Base-by-base conservation (phyloP, 92 coral and sea anemone species). In the Palythoa grandiflora region DNA sequence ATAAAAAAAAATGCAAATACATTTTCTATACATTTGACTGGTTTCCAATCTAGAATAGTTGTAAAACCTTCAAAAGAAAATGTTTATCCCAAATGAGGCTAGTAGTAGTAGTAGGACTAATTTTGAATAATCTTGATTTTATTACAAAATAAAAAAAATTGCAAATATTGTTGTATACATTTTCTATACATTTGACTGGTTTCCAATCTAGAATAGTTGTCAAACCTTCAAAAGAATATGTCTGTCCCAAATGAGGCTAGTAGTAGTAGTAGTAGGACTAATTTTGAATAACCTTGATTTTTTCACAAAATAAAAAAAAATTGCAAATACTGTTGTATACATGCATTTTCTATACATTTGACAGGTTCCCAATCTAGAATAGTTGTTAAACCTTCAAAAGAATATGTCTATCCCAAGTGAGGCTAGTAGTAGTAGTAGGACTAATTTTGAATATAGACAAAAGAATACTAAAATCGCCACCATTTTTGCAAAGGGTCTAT, bases 401-500 rank as follows among this genome's bases (percentile, higher is more conserved):
- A n/a, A n/a, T n/a, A n/a, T n/a, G n/a, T n/a, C n/a, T n/a, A n/a
- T n/a, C n/a, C n/a, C n/a, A 55, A 55, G 14, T 55, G 63, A 55
- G 19, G 66, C 19, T 60, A 60, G 66, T 68, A 21, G 44, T 21
- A 68, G 73, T 21, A 37, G 38, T 21, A 65, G 71, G 73, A 68
- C 73, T 68, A 13, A 60, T 60, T 60, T 60, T 60, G 68, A 60
- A 60, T 60, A 60, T 60, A 60, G 68, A 60, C n/a, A 60, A 60
- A 60, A 13, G 68, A 60, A 60, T 60, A 11, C 68, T 60, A 60
- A 60, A 60, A 60, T 60, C 38, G 73, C 73, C 73, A 68, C 73
- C 73, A 68, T 21, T 68, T 68, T 68, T 68, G 38, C 73, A 68
- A 1, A 68, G 73, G 73, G 73, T 68, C 39, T 70, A 70, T 70